Evolutionary conservation across 37 sponge, comb jelly and placozoan species (phyloP).

Genomic region (Bolinopsis microptera): DNA sequence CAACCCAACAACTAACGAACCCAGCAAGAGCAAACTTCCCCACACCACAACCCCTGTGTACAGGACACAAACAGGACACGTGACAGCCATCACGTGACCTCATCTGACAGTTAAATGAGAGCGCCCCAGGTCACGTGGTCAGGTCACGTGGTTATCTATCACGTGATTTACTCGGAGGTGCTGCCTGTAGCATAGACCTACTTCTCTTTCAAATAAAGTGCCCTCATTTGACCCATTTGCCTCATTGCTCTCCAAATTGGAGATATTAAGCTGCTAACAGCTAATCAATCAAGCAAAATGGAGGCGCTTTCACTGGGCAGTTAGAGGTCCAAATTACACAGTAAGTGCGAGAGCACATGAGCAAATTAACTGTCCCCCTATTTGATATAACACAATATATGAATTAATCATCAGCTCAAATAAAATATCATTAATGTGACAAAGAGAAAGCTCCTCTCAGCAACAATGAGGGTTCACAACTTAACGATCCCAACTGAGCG

Average conservation of each 20-base stretch:
- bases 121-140: not conserved
- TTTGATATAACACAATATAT: not conserved
- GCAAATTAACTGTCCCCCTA: not conserved
- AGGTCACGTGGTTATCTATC: not conserved
- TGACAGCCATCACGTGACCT: not conserved
- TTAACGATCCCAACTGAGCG: too few species aligned
- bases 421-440: too few species aligned
- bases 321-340: too few species aligned
- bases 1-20: not conserved
- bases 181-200: not conserved
- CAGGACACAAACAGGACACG: not conserved
- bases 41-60: not conserved
- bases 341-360: too few species aligned
- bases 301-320: too few species aligned
- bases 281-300: not conserved
- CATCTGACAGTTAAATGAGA: not conserved
- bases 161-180: not conserved
- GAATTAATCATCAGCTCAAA: not conserved
- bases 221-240: not conserved
- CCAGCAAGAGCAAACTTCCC: not conserved
- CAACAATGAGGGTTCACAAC: too few species aligned
- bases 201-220: not conserved
- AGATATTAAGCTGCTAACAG: not conserved
- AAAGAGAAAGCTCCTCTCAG: too few species aligned
- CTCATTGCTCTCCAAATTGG: not conserved